Base-by-base conservation (phyloP, 2,888 invertebrate genomes). In the Oscheius myriophilus region DNA sequence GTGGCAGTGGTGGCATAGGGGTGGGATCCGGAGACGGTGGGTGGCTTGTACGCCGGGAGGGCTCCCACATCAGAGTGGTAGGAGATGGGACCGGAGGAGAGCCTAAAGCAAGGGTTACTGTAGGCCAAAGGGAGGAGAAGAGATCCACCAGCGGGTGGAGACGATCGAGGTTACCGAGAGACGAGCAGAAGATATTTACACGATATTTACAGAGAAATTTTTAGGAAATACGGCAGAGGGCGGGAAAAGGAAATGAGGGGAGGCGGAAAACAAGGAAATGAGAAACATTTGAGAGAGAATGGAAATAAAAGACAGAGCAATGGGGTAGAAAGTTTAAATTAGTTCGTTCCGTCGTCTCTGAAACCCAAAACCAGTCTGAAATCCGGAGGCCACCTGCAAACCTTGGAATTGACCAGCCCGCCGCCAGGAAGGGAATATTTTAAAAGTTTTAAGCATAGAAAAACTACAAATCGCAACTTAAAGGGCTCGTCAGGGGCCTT, bases 21-120 rank as follows among this genome's bases (percentile, higher is more conserved):
- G 25, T 62, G 61, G 18, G 67, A 33, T 25, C 61, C 51, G n/a
- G 51, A 16, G 4, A 43, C 45, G 14, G 21, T 33, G 18, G 67
- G 67, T 12, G 43, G 43, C n/a, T 49, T 52, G 42, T 67, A 67
- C 1, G 53, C 14, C 11, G 43, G 54, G 11, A 42, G 14, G 51
- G 51, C 52, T 39, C 33, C 33, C 4, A 46, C 54, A 43, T 61
- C 23, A 16, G 73, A 58, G 49, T 73, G 71, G 49, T 79, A 79
- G 16, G 76, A 71, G 41, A 79, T 72, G 25, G 79, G 76, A 4
- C 71, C 75, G 1, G 71, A 75, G 14, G 79, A 73, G 11, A 79
- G 66, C 58, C 79, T 79, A 72, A 52, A 79, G 9, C 6, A 43
- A 43, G 21, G 25, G 46, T 25, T 12, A 12, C n/a, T 21, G 16